These are phyloP conservation scores for Barnardius zonarius DNA, from an alignment of 2,113 vertebrate species.

Conservation along the genomic window DNA sequence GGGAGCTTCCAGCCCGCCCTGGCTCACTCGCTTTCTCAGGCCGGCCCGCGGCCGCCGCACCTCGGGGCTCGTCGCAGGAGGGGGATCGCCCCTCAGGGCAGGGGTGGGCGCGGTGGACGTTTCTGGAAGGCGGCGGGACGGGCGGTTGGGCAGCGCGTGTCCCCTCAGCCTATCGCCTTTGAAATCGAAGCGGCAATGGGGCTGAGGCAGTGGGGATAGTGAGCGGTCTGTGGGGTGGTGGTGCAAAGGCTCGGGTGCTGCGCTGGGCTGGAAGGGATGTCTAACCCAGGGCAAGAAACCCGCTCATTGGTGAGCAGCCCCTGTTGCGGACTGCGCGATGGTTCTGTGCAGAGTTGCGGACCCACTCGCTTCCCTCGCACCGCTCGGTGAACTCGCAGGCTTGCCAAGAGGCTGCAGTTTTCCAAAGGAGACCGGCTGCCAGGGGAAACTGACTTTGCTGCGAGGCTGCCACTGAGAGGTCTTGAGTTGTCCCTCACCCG, in stretches of 20 bases:
- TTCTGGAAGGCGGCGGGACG: not conserved
- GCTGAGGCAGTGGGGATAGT: not conserved
- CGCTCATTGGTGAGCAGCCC: accelerated
- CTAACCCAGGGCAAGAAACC: not conserved
- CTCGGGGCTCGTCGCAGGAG: not conserved
- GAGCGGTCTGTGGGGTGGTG: too few relatives aligned
- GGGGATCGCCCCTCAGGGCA: not conserved
- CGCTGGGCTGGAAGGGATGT: not conserved
- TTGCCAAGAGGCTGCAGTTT: not conserved
- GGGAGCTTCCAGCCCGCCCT: not conserved
- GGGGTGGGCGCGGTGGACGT: not conserved
- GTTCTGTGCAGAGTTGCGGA: not conserved
- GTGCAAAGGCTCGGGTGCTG: not conserved
- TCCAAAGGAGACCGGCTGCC: not conserved
- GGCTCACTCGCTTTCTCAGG: not conserved
- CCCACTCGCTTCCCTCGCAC: not conserved
- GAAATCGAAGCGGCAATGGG: not conserved
- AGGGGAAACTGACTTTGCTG: not conserved
- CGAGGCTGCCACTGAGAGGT: not conserved
- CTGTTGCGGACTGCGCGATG: not conserved
- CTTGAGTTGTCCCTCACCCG: not conserved
- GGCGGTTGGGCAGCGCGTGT: too few relatives aligned
- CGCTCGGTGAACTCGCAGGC: accelerated
- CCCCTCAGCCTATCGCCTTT: accelerated
- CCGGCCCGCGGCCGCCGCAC: not conserved